Evolutionary conservation across 2,113 vertebrate species (phyloP).

Genomic region (Scatophagus argus): DNA sequence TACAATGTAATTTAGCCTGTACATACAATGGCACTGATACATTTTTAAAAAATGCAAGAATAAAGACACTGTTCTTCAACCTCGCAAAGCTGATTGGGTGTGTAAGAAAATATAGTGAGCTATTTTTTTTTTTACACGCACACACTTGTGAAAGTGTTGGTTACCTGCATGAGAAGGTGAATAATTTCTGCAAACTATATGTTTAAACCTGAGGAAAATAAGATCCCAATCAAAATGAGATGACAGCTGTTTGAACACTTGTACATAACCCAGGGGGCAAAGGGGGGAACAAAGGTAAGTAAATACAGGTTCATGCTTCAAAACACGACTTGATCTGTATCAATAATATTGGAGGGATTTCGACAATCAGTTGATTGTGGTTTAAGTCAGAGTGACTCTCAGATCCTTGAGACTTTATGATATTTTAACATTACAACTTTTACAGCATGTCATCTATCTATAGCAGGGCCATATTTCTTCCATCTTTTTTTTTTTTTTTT

Average conservation of each 20-base stretch:
- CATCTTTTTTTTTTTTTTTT: neutral
- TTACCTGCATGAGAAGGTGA: neutral
- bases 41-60: constrained; percentile 11
- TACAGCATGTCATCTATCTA: neutral
- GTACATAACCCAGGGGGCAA: neutral
- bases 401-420: neutral
- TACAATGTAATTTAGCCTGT: constrained; percentile 5
- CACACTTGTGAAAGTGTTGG: neutral
- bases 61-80: neutral
- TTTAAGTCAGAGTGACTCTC: constrained; percentile 4
- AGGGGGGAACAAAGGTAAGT: neutral
- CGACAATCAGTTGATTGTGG: neutral
- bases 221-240: too few relatives aligned
- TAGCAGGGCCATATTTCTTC: neutral
- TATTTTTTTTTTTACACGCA: neutral
- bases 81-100: neutral
- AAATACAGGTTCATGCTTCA: constrained; percentile 1
- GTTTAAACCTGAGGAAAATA: neutral
- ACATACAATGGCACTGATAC: neutral
- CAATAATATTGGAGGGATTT: neutral
- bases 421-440: constrained; percentile 3
- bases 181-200: neutral
- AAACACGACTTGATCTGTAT: neutral
- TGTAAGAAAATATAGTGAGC: too few relatives aligned
- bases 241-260: constrained; percentile 13